phyloP scores from a whole-genome alignment of 2,113 vertebrate genomes.

The Zosterops hypoxanthus region DNA sequence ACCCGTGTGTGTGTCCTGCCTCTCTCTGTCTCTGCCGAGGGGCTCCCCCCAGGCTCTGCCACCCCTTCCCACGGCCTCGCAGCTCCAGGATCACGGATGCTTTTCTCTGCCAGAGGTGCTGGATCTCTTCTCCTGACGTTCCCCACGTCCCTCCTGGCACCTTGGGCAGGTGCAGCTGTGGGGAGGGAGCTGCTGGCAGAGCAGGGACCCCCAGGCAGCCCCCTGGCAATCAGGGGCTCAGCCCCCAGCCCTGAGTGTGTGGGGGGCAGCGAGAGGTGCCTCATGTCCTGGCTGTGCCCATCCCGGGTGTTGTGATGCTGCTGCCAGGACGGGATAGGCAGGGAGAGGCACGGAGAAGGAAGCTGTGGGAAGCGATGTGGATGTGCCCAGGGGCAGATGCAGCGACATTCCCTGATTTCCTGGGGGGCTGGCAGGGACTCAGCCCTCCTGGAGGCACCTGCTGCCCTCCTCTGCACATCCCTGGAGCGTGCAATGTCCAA shows the following conservation, averaged over 20 bases:
- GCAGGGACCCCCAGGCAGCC: background rate
- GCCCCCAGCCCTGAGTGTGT: accelerated
- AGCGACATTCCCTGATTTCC: background rate
- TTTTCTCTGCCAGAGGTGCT: background rate
- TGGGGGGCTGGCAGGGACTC: background rate
- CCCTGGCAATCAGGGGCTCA: accelerated
- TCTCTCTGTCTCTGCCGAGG: background rate
- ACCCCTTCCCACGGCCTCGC: background rate
- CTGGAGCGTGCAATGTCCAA: background rate
- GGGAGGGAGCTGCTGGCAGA: background rate
- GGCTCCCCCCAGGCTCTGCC: background rate
- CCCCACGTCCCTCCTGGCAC: background rate
- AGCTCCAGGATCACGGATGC: background rate
- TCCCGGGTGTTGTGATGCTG: accelerated
- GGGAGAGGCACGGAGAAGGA: background rate
- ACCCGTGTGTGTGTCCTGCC: background rate
- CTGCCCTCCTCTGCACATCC: background rate
- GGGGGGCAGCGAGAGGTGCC: accelerated
- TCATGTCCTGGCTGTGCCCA: accelerated
- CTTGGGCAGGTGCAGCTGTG: accelerated
- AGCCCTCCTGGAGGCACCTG: accelerated
- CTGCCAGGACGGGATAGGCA: accelerated
- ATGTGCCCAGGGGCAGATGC: background rate
- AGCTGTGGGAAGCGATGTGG: background rate
- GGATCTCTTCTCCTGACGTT: accelerated